phyloP scores from a whole-genome alignment of 1,140 invertebrate species.

The Metaphire vulgaris region DNA sequence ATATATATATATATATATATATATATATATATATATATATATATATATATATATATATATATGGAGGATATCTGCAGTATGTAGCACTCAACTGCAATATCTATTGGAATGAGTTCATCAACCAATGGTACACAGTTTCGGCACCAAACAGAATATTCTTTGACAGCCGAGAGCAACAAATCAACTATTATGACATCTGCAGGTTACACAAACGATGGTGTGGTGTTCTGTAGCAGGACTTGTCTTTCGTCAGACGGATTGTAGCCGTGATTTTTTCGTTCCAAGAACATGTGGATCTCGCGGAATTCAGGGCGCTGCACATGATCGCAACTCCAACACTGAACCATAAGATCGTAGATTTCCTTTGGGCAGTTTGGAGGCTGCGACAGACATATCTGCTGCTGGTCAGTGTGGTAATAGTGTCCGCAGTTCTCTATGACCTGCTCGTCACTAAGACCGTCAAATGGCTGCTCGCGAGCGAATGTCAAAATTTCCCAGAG shows the following conservation, averaged over 20 bases:
- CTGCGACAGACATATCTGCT: background rate
- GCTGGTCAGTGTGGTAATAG: conserved; percentile 44
- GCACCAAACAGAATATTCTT: too few species aligned
- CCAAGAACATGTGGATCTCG: conserved; percentile 77
- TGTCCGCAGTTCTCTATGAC: conserved; percentile 63
- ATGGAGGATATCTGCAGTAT: too few species aligned
- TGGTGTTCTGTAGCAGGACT: background rate
- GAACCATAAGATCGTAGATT: conserved; percentile 21
- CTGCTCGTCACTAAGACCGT: conserved; percentile 68
- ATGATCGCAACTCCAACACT: conserved; percentile 16
- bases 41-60: too few species aligned
- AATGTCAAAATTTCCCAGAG: conserved; percentile 84
- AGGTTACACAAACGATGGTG: background rate
- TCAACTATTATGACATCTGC: too few species aligned
- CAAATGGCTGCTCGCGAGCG: conserved; percentile 71
- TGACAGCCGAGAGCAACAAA: too few species aligned
- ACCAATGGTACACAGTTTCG: too few species aligned
- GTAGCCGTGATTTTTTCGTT: conserved; percentile 72
- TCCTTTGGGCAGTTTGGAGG: conserved; percentile 16
- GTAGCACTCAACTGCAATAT: too few species aligned
- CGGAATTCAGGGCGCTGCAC: conserved; percentile 66
- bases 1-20: too few species aligned
- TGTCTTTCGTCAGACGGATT: conserved; percentile 20
- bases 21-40: too few species aligned
- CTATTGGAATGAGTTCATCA: too few species aligned